Evolutionary conservation across 2,113 vertebrate species (phyloP), one percentile per base, ranked within the genome.

Genomic region (Urocitellus parryii): DNA sequence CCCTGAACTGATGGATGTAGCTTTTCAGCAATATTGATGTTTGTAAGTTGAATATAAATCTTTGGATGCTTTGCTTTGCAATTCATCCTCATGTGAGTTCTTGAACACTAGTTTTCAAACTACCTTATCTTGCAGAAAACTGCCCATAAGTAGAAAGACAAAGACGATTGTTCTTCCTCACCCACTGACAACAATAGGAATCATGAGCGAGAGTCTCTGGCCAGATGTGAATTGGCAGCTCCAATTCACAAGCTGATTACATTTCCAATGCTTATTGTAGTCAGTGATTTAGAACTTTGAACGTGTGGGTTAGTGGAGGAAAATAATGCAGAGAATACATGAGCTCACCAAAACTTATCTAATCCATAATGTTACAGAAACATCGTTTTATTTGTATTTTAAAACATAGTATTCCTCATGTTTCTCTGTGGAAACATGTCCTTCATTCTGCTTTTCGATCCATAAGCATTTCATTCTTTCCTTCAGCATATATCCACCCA

Each of bases 41-140:
- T n/a, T 90, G 78, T 88, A 13, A 5, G 17, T 48, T 32, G 24
- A 70, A 11, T n/a, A 67, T 61, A 89, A 91, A 94, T 90, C 96
- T 95, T 48, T 4, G 51, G 2, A 8, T 79, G 68, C n/a, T 77
- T 68, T 70, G 61, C 39, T 80, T 85, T 94, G 82, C 82, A 24
- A 91, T 97, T 86, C 86, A 73, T 92, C 37, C 27, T 88, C 51
- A 39, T 25, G 13, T 56, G 53, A 14, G 70, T 93, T 95, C 83
- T 90, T 90, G 81, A 94, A 82, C 74, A 37, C 70, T 89, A 42
- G 18, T n/a, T 95, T 97, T 88, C 78, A 86, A 61, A 83, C 3
- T 37, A 22, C 34, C 65, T 92, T 25, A 63, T 86, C 32, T 88
- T 24, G 76, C 9, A 42, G 77, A 79, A 92, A 94, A 37, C 61